Conservation (phyloP, 1,140 invertebrate species). For the Caenorhabditis latens region DNA sequence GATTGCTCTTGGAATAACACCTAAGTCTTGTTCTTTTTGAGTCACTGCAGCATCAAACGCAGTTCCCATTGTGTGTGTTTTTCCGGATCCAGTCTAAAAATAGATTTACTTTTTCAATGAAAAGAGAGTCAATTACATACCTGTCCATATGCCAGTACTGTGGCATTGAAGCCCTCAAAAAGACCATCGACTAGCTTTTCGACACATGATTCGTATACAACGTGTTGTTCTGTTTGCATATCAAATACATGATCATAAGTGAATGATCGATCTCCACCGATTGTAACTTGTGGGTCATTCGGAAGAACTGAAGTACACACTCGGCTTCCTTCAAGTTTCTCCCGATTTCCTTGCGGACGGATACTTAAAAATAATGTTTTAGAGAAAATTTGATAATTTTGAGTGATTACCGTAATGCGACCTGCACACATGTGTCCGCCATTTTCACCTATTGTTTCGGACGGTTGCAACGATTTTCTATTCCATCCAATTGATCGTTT, state of each 20-base stretch:
- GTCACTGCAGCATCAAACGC: slow-evolving; percentile 88
- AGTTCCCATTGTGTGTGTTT: slow-evolving; percentile 99
- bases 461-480: not conserved
- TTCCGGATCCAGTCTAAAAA: slow-evolving; percentile 90
- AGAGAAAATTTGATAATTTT: not conserved
- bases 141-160: slow-evolving; percentile 81
- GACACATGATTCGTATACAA: slow-evolving; percentile 86
- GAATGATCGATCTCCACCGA: slow-evolving; percentile 90
- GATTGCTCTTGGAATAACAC: slow-evolving; percentile 80
- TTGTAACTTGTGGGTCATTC: slow-evolving; percentile 83
- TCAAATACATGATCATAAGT: slow-evolving; percentile 91
- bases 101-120: not conserved
- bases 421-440: slow-evolving; percentile 31
- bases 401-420: not conserved
- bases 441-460: not conserved
- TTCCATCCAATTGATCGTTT: slow-evolving; percentile 2
- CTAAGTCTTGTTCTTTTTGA: slow-evolving; percentile 74
- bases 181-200: slow-evolving; percentile 82
- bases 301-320: slow-evolving; percentile 89
- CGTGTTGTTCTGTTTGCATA: slow-evolving; percentile 83
- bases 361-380: slow-evolving; percentile 82
- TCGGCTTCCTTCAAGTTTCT: slow-evolving; percentile 93
- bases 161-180: slow-evolving; percentile 81
- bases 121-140: slow-evolving; percentile 69
- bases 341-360: slow-evolving; percentile 90